A percentile compares a stretch with the other conserved stretches of the same genome.
Evolutionary conservation across 64 coral and sea anemone genomes (phyloP).

Genomic region (Montipora sp.): DNA sequence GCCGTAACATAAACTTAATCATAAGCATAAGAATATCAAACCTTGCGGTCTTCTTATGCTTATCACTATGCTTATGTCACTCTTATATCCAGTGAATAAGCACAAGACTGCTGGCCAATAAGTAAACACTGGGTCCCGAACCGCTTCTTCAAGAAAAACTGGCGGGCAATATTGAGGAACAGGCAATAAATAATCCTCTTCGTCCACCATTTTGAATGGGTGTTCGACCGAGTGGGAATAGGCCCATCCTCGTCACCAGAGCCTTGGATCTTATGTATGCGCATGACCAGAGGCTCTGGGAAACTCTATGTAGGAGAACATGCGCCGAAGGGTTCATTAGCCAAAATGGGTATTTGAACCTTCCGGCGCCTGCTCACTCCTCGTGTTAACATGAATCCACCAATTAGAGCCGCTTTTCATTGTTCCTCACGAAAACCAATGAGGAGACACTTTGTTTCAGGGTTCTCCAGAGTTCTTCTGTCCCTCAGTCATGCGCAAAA

Average conservation of each 20-base stretch:
- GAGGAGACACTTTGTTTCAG: too few relatives aligned
- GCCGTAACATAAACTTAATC: not conserved
- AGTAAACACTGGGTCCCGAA: not conserved
- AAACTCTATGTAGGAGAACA: not conserved
- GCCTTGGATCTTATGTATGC: too few relatives aligned
- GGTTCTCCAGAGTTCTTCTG: not conserved
- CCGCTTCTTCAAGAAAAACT: not conserved
- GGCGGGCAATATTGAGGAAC: not conserved
- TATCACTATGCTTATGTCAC: not conserved
- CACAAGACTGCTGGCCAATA: not conserved
- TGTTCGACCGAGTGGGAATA: not conserved
- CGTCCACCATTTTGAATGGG: not conserved
- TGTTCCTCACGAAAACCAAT: too few relatives aligned
- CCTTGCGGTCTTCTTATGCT: not conserved
- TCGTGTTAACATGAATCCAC: too few relatives aligned
- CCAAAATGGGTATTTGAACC: too few relatives aligned
- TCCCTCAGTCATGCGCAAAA: not conserved
- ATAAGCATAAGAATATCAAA: constrained; percentile 1
- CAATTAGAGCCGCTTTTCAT: too few relatives aligned
- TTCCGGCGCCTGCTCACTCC: too few relatives aligned
- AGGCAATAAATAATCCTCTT: not conserved
- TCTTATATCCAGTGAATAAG: not conserved
- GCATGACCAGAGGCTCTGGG: too few relatives aligned
- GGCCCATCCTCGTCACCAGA: too few relatives aligned
- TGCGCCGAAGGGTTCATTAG: too few relatives aligned